Evolutionary conservation across 2,888 invertebrate genomes (phyloP).

Genomic region (Siphonodentalium dalli): DNA sequence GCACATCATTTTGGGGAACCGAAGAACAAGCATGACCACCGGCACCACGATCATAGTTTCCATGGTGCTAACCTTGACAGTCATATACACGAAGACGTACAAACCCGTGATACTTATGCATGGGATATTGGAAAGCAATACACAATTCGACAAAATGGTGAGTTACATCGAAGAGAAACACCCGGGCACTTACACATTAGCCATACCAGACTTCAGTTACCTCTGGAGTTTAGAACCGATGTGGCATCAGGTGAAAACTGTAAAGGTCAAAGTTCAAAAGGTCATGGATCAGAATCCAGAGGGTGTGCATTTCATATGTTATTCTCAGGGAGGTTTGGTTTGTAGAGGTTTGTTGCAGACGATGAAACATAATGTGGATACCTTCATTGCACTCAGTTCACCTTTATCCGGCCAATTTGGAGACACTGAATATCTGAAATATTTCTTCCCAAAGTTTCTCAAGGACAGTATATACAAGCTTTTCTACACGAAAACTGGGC

Average conservation of each 20-base stretch:
- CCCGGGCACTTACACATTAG: conserved; percentile 83
- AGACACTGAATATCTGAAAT: conserved; percentile 76
- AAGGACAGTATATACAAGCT: conserved; percentile 17
- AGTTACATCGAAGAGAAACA: no score
- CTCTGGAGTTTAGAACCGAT: conserved; percentile 83
- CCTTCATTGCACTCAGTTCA: conserved; percentile 87
- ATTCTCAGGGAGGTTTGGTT: conserved; percentile 74
- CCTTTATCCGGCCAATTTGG: conserved; percentile 95
- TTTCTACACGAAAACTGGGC: conserved; percentile 2
- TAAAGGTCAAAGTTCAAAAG: conserved; percentile 75
- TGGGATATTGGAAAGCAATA: no score
- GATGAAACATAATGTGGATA: conserved; percentile 80
- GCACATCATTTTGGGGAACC: no score
- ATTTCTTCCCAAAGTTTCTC: conserved; percentile 17
- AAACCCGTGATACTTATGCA: no score
- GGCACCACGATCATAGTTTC: no score
- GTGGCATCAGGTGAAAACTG: conserved; percentile 85
- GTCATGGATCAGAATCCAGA: conserved; percentile 79
- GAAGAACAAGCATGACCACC: no score
- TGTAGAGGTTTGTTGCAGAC: conserved; percentile 81
- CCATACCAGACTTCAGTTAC: conserved; percentile 79
- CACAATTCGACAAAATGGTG: no score
- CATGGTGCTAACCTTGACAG: no score
- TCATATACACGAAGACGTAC: no score
- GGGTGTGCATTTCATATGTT: conserved; percentile 84